phyloP scores from a whole-genome alignment of 1,140 invertebrate species.

The Pachypsylla venusta region DNA sequence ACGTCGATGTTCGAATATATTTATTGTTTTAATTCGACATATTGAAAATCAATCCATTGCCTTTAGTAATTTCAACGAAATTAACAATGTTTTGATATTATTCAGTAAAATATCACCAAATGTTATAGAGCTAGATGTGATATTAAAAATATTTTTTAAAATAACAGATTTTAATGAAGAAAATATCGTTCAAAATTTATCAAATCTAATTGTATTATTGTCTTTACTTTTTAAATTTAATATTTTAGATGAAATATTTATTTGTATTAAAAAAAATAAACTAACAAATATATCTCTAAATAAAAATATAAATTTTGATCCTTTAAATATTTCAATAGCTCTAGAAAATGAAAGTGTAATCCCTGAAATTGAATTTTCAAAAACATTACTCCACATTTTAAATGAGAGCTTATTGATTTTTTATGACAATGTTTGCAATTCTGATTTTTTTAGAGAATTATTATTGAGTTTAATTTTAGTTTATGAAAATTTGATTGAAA shows the following conservation, averaged over 20 bases:
- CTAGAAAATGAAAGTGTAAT: not conserved
- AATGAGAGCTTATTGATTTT: too few relatives aligned
- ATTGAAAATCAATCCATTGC: not conserved
- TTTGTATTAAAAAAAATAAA: not conserved
- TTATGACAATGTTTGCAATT: too few relatives aligned
- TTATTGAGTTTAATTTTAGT: not conserved
- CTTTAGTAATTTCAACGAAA: not conserved
- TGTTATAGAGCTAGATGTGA: not conserved
- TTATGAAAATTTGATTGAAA: not conserved
- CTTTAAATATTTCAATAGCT: not conserved
- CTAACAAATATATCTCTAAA: not conserved
- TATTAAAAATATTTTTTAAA: not conserved
- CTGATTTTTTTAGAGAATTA: not conserved
- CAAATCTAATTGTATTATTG: not conserved
- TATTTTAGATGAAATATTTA: not conserved
- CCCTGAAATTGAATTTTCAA: not conserved
- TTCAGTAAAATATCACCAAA: not conserved
- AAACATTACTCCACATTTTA: too few relatives aligned
- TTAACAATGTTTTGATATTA: not conserved
- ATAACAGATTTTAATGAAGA: not conserved
- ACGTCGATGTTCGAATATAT: not conserved
- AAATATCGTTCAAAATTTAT: not conserved
- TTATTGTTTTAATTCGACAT: not conserved
- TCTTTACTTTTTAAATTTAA: not conserved
- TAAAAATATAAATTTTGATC: not conserved